Percentiles rank a stretch among this genome's conserved stretches.
Evolutionary conservation across 1,140 invertebrate species (phyloP).

Genomic region (Teleogryllus occipitalis): DNA sequence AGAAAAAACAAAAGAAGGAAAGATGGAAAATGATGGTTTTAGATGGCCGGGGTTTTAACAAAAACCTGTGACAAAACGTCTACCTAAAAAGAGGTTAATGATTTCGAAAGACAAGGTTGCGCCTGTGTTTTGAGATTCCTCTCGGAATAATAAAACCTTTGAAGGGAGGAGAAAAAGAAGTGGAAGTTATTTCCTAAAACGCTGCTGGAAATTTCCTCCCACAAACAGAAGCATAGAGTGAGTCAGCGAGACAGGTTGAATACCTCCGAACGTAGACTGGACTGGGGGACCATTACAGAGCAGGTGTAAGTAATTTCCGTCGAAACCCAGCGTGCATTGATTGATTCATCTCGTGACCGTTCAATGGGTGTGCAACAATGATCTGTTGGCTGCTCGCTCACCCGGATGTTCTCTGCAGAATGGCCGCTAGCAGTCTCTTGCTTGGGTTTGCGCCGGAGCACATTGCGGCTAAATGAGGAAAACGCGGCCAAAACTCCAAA

Average conservation of each 20-base stretch:
- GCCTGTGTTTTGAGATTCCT: not conserved
- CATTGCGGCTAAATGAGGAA: too few species aligned
- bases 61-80: not conserved
- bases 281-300: not conserved
- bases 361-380: not conserved
- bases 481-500: too few species aligned
- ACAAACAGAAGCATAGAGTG: not conserved
- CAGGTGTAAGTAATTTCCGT: conserved; percentile 4
- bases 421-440: too few species aligned
- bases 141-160: not conserved
- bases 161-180: not conserved
- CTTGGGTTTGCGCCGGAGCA: too few species aligned
- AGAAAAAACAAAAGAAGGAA: not conserved
- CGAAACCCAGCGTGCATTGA: not conserved
- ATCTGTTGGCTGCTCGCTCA: not conserved
- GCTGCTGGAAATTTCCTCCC: not conserved
- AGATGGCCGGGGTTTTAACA: not conserved
- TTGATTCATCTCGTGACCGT: not conserved
- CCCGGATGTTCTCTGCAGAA: not conserved
- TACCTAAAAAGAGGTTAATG: not conserved
- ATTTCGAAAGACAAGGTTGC: not conserved
- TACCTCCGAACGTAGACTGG: not conserved
- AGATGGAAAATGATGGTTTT: not conserved
- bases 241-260: not conserved
- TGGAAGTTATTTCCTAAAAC: not conserved